phyloP scores from a whole-genome alignment of 1,140 invertebrate species.

The Uloborus diversus region DNA sequence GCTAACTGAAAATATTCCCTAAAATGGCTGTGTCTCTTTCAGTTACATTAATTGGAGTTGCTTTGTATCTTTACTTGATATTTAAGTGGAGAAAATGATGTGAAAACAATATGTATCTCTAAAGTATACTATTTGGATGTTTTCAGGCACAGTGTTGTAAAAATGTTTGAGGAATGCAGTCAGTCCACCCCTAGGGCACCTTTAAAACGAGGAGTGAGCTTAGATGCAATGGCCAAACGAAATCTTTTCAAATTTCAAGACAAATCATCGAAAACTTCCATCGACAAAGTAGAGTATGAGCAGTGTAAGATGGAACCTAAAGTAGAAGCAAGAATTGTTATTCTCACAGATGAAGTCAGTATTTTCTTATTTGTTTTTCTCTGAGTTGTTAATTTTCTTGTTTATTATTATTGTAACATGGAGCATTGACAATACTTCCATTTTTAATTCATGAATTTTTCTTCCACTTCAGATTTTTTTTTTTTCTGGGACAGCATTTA shows the following conservation, averaged over 20 bases:
- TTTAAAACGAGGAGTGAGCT: constrained; percentile 73
- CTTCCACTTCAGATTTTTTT: too few relatives aligned
- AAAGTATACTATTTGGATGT: too few relatives aligned
- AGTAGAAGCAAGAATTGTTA: constrained; percentile 79
- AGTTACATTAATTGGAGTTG: too few relatives aligned
- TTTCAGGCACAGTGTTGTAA: constrained; percentile 76
- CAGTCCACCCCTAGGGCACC: constrained; percentile 59
- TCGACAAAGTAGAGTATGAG: constrained; percentile 78
- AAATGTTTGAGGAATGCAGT: constrained; percentile 72
- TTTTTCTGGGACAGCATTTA: too few relatives aligned
- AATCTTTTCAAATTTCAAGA: constrained; percentile 55
- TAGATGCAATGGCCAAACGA: constrained; percentile 64
- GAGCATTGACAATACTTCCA: too few relatives aligned
- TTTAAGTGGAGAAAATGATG: too few relatives aligned
- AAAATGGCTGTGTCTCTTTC: too few relatives aligned
- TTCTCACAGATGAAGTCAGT: constrained; percentile 74
- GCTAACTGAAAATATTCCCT: too few relatives aligned
- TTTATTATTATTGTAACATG: neutral
- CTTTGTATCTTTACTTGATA: too few relatives aligned
- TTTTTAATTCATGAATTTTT: too few relatives aligned
- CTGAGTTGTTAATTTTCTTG: neutral
- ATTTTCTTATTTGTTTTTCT: neutral
- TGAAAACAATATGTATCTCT: too few relatives aligned
- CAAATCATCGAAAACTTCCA: constrained; percentile 40
- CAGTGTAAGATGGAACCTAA: constrained; percentile 79